Evolutionary conservation across 92 coral and sea anemone species (phyloP), one percentile per base, ranked within the genome.

Genomic region (Heteractis magnifica): DNA sequence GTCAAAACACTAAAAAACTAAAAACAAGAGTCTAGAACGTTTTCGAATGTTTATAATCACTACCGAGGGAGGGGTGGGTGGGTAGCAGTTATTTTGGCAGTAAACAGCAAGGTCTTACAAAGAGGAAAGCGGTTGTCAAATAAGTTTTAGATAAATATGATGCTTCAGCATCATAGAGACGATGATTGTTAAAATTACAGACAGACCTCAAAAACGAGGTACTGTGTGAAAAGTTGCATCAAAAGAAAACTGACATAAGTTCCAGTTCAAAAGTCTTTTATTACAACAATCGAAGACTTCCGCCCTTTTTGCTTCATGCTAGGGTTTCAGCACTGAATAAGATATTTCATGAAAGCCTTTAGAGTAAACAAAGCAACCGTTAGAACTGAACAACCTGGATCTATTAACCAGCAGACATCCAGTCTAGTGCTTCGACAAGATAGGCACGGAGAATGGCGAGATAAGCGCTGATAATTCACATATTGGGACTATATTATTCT

Each of bases 381-480:
- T 81, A 68, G 14, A 26, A 68, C 44, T 53, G 50, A 20, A 81
- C 84, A 81, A 81, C 84, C 52, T 81, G 84, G 84, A 81, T 81
- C 84, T 68, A 81, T 81, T 81, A 81, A 70, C 84, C 15, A 52
- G 18, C 51, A 68, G 84, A 81, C 84, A 81, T 52, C 21, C 14
- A 81, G 84, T 81, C 84, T 81, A 26, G 6, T 50, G 75, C 11
- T 41, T 48, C 73, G 64, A 65, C 65, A 81, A 71, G 84, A 81
- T 68, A 81, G 49, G 59, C 79, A 19, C 18, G 44, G 8, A 50
- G 9, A 52, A 51, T 14, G 44, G 50, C 65, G 56, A 14, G 82
- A 79, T 79, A 79, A 79, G 82, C 64, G 14, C 49, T 79, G 75
- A 64, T 51, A 81, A 75, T 68, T 81, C 84, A 20, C 77, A 81